phyloP scores from a whole-genome alignment of 2,888 invertebrate genomes.

The Hyalella azteca region DNA sequence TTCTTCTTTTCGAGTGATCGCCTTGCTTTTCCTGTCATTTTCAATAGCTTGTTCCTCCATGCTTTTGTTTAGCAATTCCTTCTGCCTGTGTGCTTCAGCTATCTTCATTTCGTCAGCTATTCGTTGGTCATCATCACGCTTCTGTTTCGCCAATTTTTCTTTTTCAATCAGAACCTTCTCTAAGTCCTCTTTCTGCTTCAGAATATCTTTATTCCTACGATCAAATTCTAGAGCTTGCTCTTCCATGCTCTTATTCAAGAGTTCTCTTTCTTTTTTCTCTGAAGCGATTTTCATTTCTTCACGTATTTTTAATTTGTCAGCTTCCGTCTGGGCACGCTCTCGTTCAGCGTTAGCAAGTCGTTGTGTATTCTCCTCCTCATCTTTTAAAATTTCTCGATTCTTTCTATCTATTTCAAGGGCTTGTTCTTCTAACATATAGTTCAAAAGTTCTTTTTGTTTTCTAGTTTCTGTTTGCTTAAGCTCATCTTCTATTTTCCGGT shows the following conservation, averaged over 20 bases:
- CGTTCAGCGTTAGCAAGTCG: background rate
- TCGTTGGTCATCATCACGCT: background rate
- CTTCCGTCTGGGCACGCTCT: background rate
- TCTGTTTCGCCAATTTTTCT: background rate
- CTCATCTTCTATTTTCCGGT: background rate
- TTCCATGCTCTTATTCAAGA: slow-evolving; percentile 7
- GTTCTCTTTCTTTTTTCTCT: background rate
- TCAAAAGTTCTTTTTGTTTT: slow-evolving; percentile 19
- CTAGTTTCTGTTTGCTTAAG: background rate
- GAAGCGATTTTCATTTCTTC: background rate
- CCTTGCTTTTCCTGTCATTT: slow-evolving; percentile 31
- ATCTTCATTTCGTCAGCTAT: background rate
- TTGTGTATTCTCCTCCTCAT: background rate
- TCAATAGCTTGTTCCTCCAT: slow-evolving; percentile 15
- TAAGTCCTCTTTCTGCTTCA: background rate
- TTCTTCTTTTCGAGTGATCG: background rate
- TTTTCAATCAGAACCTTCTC: background rate
- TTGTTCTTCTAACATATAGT: background rate
- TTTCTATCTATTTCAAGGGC: slow-evolving; percentile 15
- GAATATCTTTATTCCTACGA: background rate
- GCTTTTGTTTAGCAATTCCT: background rate
- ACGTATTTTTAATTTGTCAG: background rate
- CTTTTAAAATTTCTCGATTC: background rate
- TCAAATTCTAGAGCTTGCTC: slow-evolving; percentile 31
- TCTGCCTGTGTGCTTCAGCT: background rate